Base-by-base conservation (phyloP, 2,113 vertebrate species). In the Euleptes europaea region DNA sequence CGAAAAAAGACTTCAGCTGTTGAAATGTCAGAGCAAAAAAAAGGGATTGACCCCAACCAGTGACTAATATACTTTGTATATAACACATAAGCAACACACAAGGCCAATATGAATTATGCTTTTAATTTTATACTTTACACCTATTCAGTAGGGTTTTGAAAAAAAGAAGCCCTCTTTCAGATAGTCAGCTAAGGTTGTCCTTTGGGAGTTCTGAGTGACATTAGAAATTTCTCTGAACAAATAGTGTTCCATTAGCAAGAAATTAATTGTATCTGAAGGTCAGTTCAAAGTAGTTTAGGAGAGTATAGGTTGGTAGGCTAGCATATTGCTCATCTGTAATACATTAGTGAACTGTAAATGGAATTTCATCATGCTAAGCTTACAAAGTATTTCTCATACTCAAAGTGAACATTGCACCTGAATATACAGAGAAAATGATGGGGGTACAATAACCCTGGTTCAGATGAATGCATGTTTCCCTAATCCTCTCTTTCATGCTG, bases 251-350 rank as follows among this genome's bases (percentile, higher is more conserved):
- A 89, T 90, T 88, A 93, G 73, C 49, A 87, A 78, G 75, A 82
- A 90, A 91, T 88, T 88, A 87, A 87, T 92, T 93, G 75, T 66
- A 84, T 91, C 88, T 91, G 80, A 89, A 94, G 71, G 88, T 93
- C 82, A 88, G 75, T 65, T 82, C 82, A 87, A 82, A 93, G 65
- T 86, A 42, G 79, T 83, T 90, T 91, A 84, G 69, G 5, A 69
- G 73, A 74, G 38, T 0, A 28, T 49, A 70, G 66, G 81, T 49
- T 28, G n/a, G 78, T 40, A 0, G 2, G 42, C 17, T 35, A 76
- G 44, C 9, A 40, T 28, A 10, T 23, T 47, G 71, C 33, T 80
- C 9, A 3, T 69, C 78, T 21, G 1, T 65, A 66, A 65, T 2
- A 10, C 51, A 0, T 67, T 38, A 75, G 21, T 42, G 84, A 89